Evolutionary conservation across 2,113 vertebrate genomes (phyloP).

Genomic region (Indicator indicator): DNA sequence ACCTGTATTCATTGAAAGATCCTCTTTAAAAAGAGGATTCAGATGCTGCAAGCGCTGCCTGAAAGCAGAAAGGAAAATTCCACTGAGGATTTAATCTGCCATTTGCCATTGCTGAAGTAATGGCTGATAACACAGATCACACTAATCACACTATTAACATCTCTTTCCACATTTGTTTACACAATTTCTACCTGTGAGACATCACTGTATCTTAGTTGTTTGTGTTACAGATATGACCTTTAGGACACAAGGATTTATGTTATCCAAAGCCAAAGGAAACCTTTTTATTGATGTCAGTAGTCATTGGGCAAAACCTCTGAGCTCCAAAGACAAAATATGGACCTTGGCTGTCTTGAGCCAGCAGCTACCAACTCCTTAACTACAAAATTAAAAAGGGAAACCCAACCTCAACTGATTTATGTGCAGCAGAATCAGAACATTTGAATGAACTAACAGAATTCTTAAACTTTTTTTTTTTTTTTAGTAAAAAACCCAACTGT

Average conservation of each 20-base stretch:
- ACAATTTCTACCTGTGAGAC: background rate
- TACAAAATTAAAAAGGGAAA: background rate
- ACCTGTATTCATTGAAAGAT: background rate
- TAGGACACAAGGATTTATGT: background rate
- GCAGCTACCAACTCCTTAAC: background rate
- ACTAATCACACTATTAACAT: conserved; percentile 30
- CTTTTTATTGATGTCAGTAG: background rate
- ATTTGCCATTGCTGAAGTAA: conserved; percentile 35
- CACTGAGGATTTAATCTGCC: conserved; percentile 55
- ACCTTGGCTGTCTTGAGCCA: background rate
- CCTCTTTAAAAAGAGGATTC: background rate
- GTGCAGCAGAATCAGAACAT: background rate
- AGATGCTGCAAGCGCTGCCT: background rate
- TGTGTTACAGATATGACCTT: background rate
- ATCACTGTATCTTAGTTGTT: background rate
- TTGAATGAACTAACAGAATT: background rate
- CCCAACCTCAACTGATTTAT: background rate
- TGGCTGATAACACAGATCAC: conserved; percentile 15
- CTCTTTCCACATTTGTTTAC: background rate
- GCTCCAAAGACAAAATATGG: background rate
- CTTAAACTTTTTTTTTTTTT: no score
- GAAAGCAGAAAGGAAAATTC: conserved; percentile 64
- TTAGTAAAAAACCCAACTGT: background rate
- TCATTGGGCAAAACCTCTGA: background rate
- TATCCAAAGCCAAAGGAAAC: background rate